These are phyloP conservation scores for Drosophila parabipectinata DNA, from an alignment of 1,140 invertebrate genomes.

Conservation along the genomic window DNA sequence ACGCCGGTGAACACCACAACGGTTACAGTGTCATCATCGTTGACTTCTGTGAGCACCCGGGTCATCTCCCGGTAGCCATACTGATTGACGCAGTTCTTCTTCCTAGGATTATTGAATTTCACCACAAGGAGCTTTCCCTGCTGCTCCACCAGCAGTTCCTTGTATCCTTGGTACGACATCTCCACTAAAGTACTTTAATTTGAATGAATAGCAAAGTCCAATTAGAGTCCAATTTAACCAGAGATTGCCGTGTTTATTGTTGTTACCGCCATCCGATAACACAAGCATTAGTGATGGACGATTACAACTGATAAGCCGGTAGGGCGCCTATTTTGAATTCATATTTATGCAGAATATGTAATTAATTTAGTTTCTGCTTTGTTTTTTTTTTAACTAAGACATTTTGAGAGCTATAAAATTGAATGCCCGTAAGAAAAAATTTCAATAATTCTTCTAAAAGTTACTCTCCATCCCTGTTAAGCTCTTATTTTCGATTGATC, in stretches of 20 bases:
- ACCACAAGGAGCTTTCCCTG: conserved; percentile 85
- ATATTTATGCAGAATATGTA: no score
- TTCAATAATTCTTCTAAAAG: not conserved
- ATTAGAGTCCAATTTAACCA: conserved; percentile 10
- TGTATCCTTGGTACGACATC: conserved; percentile 59
- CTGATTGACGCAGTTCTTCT: conserved; percentile 91
- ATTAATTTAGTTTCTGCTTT: no score
- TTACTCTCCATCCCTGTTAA: not conserved
- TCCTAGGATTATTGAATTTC: conserved; percentile 89
- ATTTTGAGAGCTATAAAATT: no score
- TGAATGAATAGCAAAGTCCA: conserved; percentile 38
- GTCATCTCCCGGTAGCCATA: conserved; percentile 57
- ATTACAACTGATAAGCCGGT: conserved; percentile 5
- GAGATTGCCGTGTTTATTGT: conserved; percentile 35
- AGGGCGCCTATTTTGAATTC: not conserved
- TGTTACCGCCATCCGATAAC: conserved; percentile 35
- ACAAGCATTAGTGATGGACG: not conserved
- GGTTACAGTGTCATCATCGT: conserved; percentile 53
- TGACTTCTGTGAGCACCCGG: conserved; percentile 51
- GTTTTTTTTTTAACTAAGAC: no score
- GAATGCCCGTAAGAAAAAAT: no score
- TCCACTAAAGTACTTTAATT: not conserved
- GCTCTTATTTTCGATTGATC: not conserved
- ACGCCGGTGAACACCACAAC: conserved; percentile 68
- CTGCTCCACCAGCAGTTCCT: conserved; percentile 58